These are phyloP conservation scores for Mythimna albipuncta DNA, from an alignment of 2,888 invertebrate genomes.

Conservation along the genomic window DNA sequence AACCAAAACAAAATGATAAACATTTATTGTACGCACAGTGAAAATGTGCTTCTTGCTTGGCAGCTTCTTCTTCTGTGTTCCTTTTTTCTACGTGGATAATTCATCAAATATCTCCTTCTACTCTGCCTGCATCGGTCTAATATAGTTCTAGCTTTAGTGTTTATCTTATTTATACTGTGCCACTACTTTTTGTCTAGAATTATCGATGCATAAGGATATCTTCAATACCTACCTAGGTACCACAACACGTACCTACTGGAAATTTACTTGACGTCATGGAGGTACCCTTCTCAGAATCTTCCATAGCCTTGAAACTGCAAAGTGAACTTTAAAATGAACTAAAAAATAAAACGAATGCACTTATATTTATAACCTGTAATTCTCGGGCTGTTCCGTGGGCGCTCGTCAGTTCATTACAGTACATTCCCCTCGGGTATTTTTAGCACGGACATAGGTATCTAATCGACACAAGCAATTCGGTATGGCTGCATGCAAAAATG, in stretches of 20 bases:
- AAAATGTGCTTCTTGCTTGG: too few relatives aligned
- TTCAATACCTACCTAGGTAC: too few relatives aligned
- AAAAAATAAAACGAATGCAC: background rate
- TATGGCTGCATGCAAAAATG: background rate
- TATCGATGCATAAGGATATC: background rate
- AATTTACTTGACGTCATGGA: conserved; percentile 21
- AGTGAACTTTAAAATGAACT: background rate
- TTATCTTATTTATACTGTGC: too few relatives aligned
- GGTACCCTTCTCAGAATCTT: conserved; percentile 1
- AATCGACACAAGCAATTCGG: background rate
- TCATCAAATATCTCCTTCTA: too few relatives aligned
- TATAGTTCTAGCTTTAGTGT: too few relatives aligned
- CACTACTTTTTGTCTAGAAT: too few relatives aligned
- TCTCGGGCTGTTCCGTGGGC: conserved; percentile 23
- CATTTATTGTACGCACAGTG: too few relatives aligned
- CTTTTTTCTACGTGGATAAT: too few relatives aligned
- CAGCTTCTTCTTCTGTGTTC: too few relatives aligned
- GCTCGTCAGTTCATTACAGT: background rate
- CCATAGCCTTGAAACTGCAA: background rate
- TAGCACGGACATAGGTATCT: background rate
- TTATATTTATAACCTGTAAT: conserved; percentile 3
- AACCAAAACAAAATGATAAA: too few relatives aligned
- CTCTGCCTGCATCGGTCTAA: too few relatives aligned
- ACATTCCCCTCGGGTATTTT: conserved; percentile 32
- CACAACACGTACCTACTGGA: background rate